Evolutionary conservation across 2,113 vertebrate species (phyloP).

Genomic region (Symphodus melops): DNA sequence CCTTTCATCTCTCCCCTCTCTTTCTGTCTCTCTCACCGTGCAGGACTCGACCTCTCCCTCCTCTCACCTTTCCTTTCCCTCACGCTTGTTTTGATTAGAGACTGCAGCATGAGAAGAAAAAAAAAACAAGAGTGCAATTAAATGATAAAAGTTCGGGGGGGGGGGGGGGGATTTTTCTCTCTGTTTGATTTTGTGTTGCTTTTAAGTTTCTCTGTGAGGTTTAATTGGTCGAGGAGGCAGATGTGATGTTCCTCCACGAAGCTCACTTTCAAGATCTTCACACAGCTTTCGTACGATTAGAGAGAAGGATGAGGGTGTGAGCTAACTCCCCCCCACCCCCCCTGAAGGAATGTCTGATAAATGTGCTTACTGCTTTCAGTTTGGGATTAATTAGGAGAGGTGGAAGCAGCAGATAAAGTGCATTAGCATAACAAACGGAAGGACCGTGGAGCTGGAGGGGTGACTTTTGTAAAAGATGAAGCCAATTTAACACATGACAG

Average conservation of each 20-base stretch:
- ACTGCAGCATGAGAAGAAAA: not conserved
- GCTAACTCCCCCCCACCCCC: constrained; percentile 5
- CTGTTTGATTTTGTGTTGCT: constrained; percentile 32
- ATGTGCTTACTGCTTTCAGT: constrained; percentile 64
- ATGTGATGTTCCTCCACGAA: constrained; percentile 19
- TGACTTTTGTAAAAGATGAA: constrained; percentile 53
- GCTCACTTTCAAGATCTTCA: constrained; percentile 32
- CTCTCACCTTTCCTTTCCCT: constrained; percentile 20
- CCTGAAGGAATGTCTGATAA: constrained; percentile 68
- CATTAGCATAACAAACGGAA: constrained; percentile 70
- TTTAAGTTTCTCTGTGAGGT: constrained; percentile 49
- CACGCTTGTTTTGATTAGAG: constrained; percentile 48
- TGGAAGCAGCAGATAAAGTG: constrained; percentile 46
- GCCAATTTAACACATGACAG: constrained; percentile 79
- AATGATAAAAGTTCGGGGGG: constrained; percentile 47
- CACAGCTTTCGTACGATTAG: constrained; percentile 31
- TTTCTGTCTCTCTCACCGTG: too few relatives aligned
- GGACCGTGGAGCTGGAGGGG: constrained; percentile 36
- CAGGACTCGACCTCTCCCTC: not conserved
- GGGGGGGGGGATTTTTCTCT: constrained; percentile 27
- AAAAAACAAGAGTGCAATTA: constrained; percentile 33
- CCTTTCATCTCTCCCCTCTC: constrained; percentile 46
- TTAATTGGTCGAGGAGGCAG: constrained; percentile 13
- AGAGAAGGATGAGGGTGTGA: constrained; percentile 17
- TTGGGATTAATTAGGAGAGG: constrained; percentile 69